phyloP scores from a whole-genome alignment of 2,888 invertebrate species.

The Teinopalpus imperialis region DNA sequence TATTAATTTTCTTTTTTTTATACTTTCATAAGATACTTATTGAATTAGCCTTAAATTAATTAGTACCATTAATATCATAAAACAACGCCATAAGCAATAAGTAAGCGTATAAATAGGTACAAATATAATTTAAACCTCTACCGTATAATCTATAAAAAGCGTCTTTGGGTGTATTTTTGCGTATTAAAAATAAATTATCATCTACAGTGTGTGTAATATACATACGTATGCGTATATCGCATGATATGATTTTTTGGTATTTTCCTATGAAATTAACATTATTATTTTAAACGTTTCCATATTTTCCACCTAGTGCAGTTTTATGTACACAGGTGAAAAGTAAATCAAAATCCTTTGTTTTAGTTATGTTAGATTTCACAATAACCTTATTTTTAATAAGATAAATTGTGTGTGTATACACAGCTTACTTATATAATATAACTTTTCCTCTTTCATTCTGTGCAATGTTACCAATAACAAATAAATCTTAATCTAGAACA shows the following conservation, averaged over 20 bases:
- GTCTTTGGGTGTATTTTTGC: conserved; percentile 46
- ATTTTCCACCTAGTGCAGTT: not conserved
- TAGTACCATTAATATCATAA: not conserved
- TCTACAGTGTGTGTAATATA: conserved; percentile 34
- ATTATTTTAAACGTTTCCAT: not conserved
- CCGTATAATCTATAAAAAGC: conserved; percentile 40
- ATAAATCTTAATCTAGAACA: conserved; percentile 14
- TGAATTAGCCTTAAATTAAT: conserved; percentile 2
- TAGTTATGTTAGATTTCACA: too few relatives aligned
- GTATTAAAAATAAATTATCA: conserved; percentile 27
- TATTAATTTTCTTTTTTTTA: too few relatives aligned
- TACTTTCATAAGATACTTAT: too few relatives aligned
- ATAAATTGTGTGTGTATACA: too few relatives aligned
- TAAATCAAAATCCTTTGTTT: not conserved
- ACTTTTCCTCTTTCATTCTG: too few relatives aligned
- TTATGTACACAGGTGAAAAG: not conserved
- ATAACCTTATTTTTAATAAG: too few relatives aligned
- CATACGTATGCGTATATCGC: conserved; percentile 32
- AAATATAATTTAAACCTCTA: conserved; percentile 29
- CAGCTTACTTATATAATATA: too few relatives aligned
- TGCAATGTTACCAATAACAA: conserved; percentile 15
- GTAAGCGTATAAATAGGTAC: conserved; percentile 30
- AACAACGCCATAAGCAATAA: conserved; percentile 14
- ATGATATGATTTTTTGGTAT: conserved; percentile 40
- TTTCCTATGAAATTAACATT: conserved; percentile 12